These are phyloP conservation scores for Borostomias antarcticus DNA, from an alignment of 2,797 vertebrate species.

Conservation along the genomic window DNA sequence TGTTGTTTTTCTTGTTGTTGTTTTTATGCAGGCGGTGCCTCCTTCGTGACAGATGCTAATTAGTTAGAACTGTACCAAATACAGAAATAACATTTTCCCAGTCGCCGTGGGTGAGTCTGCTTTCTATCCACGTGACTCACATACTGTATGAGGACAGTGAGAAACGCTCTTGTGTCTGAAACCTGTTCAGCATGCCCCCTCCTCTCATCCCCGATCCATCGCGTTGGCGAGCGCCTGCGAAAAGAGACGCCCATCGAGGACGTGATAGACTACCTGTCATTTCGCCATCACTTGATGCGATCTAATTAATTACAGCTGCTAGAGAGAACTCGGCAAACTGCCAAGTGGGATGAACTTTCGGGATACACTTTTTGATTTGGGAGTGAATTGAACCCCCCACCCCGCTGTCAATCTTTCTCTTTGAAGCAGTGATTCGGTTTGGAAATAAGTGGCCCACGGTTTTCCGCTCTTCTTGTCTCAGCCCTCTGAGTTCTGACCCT, in stretches of 20 bases:
- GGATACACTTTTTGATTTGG: slow-evolving; percentile 4
- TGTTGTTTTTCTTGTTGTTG: not conserved
- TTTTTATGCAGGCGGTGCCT: slow-evolving; percentile 24
- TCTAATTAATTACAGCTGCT: slow-evolving; percentile 57
- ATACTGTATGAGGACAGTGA: slow-evolving; percentile 28
- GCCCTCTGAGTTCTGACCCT: slow-evolving; percentile 29
- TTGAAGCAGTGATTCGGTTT: slow-evolving; percentile 38
- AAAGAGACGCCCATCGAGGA: slow-evolving; percentile 21
- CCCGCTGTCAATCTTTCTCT: not conserved
- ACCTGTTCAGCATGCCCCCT: slow-evolving; percentile 39
- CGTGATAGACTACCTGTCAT: slow-evolving; percentile 57
- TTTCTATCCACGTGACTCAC: slow-evolving; percentile 21
- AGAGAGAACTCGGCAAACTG: slow-evolving; percentile 30
- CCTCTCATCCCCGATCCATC: slow-evolving; percentile 38
- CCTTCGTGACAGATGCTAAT: slow-evolving; percentile 31
- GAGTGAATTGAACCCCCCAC: slow-evolving; percentile 7
- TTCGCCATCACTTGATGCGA: slow-evolving; percentile 32
- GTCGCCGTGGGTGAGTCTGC: slow-evolving; percentile 5
- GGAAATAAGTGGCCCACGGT: slow-evolving; percentile 39
- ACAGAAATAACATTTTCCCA: slow-evolving; percentile 28
- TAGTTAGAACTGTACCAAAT: slow-evolving; percentile 25
- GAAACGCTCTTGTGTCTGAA: slow-evolving; percentile 15
- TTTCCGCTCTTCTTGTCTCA: slow-evolving; percentile 2
- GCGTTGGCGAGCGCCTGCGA: slow-evolving; percentile 18
- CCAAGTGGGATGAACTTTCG: slow-evolving; percentile 27